Evolutionary conservation across 2,113 vertebrate genomes (phyloP), one percentile per base, ranked within the genome.

Genomic region (Pseudopipra pipra): DNA sequence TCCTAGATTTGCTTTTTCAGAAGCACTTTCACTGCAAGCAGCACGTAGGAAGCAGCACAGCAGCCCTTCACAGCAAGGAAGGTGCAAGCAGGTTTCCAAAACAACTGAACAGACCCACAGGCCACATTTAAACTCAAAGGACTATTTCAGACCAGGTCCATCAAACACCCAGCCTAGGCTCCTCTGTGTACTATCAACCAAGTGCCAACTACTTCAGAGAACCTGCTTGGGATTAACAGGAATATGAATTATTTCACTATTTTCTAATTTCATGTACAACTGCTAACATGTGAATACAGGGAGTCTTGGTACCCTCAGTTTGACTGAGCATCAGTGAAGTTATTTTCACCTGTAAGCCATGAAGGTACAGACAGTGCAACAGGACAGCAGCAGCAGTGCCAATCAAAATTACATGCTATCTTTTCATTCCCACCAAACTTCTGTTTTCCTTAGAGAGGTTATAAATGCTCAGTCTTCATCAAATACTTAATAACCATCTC

Each of bases 281-380:
- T 74, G 23, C 23, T 68, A 87, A 39, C 18, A 56, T 0, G 4
- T 54, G 30, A 79, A 63, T 24, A 58, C 31, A 62, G 25, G 39
- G 20, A 37, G 22, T 44, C 27, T 6, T 23, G 15, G 39, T 8
- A 20, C 18, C 56, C 56, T 35, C 20, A 15, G 24, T 33, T 0
- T 21, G 47, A 27, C 16, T 14, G n/a, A 85, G 28, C 28, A 51
- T 0, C 1, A 1, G n/a, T 11, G 19, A 68, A 44, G 22, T 1
- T 14, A 35, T 10, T 46, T 56, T 39, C 49, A 56, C 18, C 31
- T 19, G 27, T 2, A 16, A 82, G 24, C 31, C 71, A 68, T 2
- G 1, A 23, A 47, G 27, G 41, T 18, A 54, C 12, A 52, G 35
- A 44, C 63, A 49, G 33, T 8, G 28, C 31, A 65, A 25, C 1